A percentile compares a stretch with the other conserved stretches of the same genome.
Evolutionary conservation across 2,888 invertebrate species (phyloP).

Genomic region (Hoplodrina ambigua): DNA sequence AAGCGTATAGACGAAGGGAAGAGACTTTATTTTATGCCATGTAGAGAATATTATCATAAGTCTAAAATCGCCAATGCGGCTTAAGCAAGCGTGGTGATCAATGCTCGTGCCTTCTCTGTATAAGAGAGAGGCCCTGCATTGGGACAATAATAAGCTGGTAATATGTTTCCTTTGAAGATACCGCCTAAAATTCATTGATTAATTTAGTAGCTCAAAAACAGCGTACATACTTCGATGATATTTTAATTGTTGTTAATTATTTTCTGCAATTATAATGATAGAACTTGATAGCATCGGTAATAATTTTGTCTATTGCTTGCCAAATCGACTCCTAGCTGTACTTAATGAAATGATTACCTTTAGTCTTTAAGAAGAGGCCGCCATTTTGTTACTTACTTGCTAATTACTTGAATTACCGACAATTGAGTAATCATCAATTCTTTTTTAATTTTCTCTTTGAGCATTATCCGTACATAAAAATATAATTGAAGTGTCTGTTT

Average conservation of each 20-base stretch:
- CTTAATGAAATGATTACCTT: slow-evolving; percentile 55
- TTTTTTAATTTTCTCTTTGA: background rate
- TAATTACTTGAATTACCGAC: slow-evolving; percentile 19
- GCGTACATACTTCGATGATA: background rate
- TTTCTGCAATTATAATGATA: slow-evolving; percentile 18
- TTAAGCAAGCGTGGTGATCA: no score
- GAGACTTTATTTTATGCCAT: no score
- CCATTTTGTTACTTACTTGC: slow-evolving; percentile 3
- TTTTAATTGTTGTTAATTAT: slow-evolving; percentile 37
- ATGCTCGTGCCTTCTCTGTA: no score
- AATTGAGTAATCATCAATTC: background rate
- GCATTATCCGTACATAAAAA: no score
- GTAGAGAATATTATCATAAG: no score
- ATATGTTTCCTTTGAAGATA: background rate
- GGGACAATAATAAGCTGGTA: background rate
- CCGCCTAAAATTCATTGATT: background rate
- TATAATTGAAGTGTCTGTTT: no score
- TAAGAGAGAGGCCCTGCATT: no score
- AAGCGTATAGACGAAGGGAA: no score
- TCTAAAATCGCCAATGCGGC: no score
- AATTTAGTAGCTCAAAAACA: slow-evolving; percentile 24
- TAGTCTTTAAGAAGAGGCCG: slow-evolving; percentile 34
- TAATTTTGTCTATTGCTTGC: slow-evolving; percentile 33
- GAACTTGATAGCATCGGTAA: slow-evolving; percentile 18
- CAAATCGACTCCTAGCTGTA: slow-evolving; percentile 51